Conservation (phyloP, 2,797 vertebrate species). For the Malacoraja senta region DNA sequence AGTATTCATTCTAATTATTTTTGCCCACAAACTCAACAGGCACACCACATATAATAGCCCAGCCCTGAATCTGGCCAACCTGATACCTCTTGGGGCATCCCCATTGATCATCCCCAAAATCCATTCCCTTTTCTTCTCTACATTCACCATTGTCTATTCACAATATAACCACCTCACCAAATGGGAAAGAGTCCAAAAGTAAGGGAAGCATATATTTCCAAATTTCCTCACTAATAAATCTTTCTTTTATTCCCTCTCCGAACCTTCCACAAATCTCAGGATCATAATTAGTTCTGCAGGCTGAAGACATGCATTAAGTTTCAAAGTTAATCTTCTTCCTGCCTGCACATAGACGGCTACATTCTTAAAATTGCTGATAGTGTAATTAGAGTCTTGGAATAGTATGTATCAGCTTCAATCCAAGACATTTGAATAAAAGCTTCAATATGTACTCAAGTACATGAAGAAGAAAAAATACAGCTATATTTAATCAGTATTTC, state of each 20-base stretch:
- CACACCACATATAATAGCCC: neutral
- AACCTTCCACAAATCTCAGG: no score
- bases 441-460: neutral
- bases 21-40: neutral
- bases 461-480: neutral
- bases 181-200: no score
- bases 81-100: neutral
- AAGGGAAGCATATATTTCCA: no score
- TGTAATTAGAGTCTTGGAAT: neutral
- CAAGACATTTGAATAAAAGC: neutral
- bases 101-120: neutral
- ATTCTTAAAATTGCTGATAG: neutral
- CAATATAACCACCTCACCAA: no score
- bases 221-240: no score
- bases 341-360: neutral
- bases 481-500: neutral
- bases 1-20: neutral
- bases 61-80: neutral
- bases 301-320: neutral
- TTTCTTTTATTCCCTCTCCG: no score
- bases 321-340: neutral
- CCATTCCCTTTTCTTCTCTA: no score
- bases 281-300: neutral
- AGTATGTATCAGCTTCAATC: neutral
- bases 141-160: no score